Evolutionary conservation across 2,888 invertebrate species (phyloP), one percentile per base, ranked within the genome.

Genomic region (Melieria omissa): DNA sequence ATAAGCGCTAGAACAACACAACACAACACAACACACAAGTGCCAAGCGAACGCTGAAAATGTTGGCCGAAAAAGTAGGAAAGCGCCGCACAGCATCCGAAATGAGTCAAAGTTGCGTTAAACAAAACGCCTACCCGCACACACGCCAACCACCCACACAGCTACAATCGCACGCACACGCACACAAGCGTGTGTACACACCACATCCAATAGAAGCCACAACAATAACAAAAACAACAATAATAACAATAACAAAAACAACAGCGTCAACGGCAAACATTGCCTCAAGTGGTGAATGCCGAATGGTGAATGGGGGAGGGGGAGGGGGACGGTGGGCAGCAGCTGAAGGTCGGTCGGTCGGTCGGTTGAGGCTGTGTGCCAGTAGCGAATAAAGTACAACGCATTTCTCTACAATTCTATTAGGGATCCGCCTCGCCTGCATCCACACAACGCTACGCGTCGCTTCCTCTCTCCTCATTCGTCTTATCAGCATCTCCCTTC

Each of bases 41-140:
- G 29, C 29, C 29, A 29, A 29, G 29, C 29, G 29, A 29, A 41
- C 41, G 58, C 29, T 45, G 41, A 10, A 60, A 60, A 67, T 68
- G 67, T 47, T 68, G 67, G 67, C 61, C 62, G n/a, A 12, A 69
- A 52, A 52, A 61, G 45, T 9, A 14, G 47, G 58, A 10, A 64
- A n/a, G 7, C 8, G 5, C 9, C 29, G 29, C 61, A 70, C 65
- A 54, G 66, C 46, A 74, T 73, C 64, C 63, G 58, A 74, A 73
- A 65, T 71, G 66, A 29, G 14, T 45, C 64, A 70, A 64, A 58
- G 55, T 65, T 69, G 52, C 14, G 65, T 61, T 69, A 67, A 68
- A 71, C 14, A 71, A 69, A 71, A 71, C 69, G 58, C 69, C 71
- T 58, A 71, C 63, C 54, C 55, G n/a, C 63, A 8, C 44, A 54